Conservation (phyloP, 2,113 vertebrate species). For the Catharus fuscescens region DNA sequence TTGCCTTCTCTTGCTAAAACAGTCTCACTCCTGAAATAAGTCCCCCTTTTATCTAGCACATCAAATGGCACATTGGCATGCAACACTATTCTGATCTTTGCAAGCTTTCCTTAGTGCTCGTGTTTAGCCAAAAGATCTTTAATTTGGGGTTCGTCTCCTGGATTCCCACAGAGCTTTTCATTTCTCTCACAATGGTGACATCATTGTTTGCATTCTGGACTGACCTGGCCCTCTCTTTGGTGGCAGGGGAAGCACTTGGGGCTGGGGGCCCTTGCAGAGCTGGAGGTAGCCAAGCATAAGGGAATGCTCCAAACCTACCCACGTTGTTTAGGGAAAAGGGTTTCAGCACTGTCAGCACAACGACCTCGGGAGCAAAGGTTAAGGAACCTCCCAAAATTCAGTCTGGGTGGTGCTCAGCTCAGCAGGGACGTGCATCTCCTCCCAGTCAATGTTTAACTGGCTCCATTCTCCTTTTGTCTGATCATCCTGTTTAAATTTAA, state of each 20-base stretch:
- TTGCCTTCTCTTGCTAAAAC: not conserved
- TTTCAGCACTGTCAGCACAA: not conserved
- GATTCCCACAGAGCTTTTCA: conserved; percentile 29
- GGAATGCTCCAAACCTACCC: not conserved
- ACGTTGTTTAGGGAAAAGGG: not conserved
- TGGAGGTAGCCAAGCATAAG: not conserved
- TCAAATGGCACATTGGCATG: not conserved
- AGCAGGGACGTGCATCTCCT: not conserved
- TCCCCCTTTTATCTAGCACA: conserved; percentile 8
- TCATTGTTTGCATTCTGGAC: not conserved
- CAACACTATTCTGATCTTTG: not conserved
- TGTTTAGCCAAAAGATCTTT: not conserved
- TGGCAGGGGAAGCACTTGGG: not conserved
- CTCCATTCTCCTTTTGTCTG: not conserved
- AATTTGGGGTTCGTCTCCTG: not conserved
- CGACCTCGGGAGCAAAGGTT: not conserved
- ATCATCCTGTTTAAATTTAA: not conserved
- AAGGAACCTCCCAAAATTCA: conserved; percentile 28
- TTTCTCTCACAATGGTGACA: conserved; percentile 39
- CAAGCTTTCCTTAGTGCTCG: not conserved
- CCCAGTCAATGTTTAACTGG: not conserved
- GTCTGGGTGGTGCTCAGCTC: not conserved
- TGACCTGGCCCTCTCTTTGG: not conserved
- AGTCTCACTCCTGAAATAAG: not conserved
- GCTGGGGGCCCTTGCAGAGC: not conserved